phyloP scores from a whole-genome alignment of 2,797 vertebrate genomes.

The Myotis planiceps region DNA sequence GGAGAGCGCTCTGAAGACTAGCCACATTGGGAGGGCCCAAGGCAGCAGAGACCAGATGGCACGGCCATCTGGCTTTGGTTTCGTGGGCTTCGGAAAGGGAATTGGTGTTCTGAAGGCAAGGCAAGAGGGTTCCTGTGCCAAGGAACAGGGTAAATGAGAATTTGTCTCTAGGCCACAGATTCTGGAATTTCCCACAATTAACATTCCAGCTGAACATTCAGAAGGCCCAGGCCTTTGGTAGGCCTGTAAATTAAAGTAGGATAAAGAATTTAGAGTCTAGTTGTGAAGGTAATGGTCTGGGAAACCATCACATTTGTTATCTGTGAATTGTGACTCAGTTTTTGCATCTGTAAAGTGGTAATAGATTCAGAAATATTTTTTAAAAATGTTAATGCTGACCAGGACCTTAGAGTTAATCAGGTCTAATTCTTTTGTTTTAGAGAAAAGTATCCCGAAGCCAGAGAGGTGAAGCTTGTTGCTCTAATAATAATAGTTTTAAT shows the following conservation, averaged over 20 bases:
- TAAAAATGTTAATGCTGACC: background rate
- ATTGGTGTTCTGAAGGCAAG: slow-evolving; percentile 66
- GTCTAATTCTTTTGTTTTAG: background rate
- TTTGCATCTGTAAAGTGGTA: slow-evolving; percentile 59
- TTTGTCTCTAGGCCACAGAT: slow-evolving; percentile 75
- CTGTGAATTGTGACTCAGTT: slow-evolving; percentile 57
- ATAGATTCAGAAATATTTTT: background rate
- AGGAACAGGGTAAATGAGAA: slow-evolving; percentile 73
- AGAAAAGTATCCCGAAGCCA: background rate
- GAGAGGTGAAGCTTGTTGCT: background rate
- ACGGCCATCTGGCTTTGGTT: slow-evolving; percentile 73
- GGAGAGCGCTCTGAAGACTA: slow-evolving; percentile 5
- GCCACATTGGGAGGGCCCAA: background rate
- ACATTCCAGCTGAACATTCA: slow-evolving; percentile 76
- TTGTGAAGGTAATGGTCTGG: slow-evolving; percentile 51
- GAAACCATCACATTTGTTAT: slow-evolving; percentile 19
- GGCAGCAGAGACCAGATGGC: background rate
- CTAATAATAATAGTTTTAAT: background rate
- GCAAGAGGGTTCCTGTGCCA: slow-evolving; percentile 65
- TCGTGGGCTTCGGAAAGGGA: slow-evolving; percentile 69
- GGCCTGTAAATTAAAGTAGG: slow-evolving; percentile 69
- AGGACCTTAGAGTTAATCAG: background rate
- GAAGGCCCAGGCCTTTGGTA: slow-evolving; percentile 61
- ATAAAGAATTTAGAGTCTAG: slow-evolving; percentile 62
- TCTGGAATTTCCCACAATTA: slow-evolving; percentile 82